These are phyloP conservation scores for Diploptera punctata DNA, from an alignment of 2,888 invertebrate species.

Conservation along the genomic window DNA sequence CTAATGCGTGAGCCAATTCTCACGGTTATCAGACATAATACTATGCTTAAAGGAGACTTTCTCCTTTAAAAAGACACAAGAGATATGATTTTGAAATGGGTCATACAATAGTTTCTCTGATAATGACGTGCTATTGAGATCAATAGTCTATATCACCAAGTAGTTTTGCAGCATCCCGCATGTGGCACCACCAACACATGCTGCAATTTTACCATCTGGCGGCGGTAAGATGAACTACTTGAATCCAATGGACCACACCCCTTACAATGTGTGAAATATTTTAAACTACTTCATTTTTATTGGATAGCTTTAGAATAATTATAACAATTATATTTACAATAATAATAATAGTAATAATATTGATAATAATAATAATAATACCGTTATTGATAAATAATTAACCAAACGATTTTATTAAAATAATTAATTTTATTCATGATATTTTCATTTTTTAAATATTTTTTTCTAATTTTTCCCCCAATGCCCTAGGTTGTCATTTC, in stretches of 20 bases:
- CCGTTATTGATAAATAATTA: too few relatives aligned
- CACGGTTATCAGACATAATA: background rate
- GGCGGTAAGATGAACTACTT: slow-evolving; percentile 22
- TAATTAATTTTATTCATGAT: too few relatives aligned
- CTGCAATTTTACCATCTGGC: slow-evolving; percentile 26
- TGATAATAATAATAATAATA: too few relatives aligned
- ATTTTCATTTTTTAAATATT: too few relatives aligned
- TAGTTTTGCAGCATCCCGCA: slow-evolving; percentile 33
- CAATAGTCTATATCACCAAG: slow-evolving; percentile 32
- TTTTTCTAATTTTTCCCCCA: too few relatives aligned
- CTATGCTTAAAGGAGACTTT: background rate
- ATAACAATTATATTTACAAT: too few relatives aligned
- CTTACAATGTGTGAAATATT: slow-evolving; percentile 23
- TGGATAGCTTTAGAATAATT: too few relatives aligned
- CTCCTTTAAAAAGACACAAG: background rate
- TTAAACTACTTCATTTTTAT: too few relatives aligned
- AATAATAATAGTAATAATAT: too few relatives aligned
- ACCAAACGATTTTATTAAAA: too few relatives aligned
- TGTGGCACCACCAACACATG: slow-evolving; percentile 6
- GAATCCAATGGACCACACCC: slow-evolving; percentile 34
- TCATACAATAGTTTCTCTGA: background rate
- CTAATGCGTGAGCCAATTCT: background rate
- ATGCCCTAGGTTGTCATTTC: too few relatives aligned
- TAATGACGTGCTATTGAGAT: slow-evolving; percentile 29
- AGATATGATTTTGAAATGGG: background rate